phyloP scores from a whole-genome alignment of 30 jellyfish, hydroid and myxozoan species.

The Mastigias papua region DNA sequence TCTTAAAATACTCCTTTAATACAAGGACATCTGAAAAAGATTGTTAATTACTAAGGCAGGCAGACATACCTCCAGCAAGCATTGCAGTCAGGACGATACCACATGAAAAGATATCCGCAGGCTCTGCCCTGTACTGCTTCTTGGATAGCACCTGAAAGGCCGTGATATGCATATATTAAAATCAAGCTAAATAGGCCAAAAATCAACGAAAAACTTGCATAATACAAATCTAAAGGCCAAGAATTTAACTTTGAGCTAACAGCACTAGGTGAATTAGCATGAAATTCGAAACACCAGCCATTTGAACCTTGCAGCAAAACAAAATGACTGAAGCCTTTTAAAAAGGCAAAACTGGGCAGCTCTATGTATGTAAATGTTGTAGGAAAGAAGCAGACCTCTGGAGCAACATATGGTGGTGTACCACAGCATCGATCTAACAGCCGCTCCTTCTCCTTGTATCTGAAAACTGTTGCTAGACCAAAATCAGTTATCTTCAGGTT shows the following conservation, averaged over 20 bases:
- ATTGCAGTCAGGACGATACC: slow-evolving; percentile 95
- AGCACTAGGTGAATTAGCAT: no score
- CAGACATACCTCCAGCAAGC: slow-evolving; percentile 97
- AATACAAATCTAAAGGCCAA: no score
- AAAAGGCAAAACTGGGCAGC: no score
- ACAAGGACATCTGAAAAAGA: no score
- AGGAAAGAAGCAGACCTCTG: slow-evolving; percentile 74
- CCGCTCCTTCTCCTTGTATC: slow-evolving; percentile 87
- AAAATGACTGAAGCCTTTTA: no score
- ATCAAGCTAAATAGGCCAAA: background rate
- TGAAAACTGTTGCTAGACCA: slow-evolving; percentile 96
- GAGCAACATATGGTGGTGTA: slow-evolving; percentile 99
- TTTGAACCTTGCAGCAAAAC: no score
- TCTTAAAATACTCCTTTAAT: no score
- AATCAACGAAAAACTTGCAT: no score
- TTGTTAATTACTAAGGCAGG: no score
- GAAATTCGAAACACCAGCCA: no score
- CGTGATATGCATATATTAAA: background rate
- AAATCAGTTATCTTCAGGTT: slow-evolving; percentile 94
- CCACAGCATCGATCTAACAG: slow-evolving; percentile 97
- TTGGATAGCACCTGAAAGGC: slow-evolving; percentile 71
- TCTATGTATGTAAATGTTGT: no score
- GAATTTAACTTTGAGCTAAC: no score
- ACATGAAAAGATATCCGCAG: slow-evolving; percentile 98
- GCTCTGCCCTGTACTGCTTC: slow-evolving; percentile 92